Conservation (phyloP, 2,888 invertebrate species). For the Alentia gelatinosa region DNA sequence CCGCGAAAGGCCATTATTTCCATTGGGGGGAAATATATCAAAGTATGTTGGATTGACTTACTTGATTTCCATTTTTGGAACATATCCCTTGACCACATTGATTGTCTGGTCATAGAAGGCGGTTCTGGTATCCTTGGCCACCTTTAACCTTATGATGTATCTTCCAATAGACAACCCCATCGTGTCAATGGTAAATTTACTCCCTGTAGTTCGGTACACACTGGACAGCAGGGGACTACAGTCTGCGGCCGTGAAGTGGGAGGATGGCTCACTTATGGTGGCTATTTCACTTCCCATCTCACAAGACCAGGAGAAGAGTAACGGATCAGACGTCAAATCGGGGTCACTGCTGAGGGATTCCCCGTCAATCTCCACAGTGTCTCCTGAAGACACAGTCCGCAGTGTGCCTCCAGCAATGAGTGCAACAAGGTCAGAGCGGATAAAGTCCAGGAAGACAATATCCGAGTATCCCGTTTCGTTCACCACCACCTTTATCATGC, state of each 20-base stretch:
- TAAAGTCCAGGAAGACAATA: not conserved
- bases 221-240: not conserved
- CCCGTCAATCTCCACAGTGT: not conserved
- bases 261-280: not conserved
- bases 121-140: not conserved
- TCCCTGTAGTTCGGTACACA: not conserved
- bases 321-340: not conserved
- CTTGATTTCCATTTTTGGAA: not conserved
- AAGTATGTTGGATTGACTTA: not conserved
- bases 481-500: not conserved
- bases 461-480: not conserved
- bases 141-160: not conserved
- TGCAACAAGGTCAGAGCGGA: not conserved
- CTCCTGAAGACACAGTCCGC: not conserved
- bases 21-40: not conserved
- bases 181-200: not conserved
- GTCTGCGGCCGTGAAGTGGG: not conserved
- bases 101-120: not conserved
- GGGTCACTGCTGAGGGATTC: not conserved
- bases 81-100: not conserved
- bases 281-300: not conserved
- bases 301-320: not conserved
- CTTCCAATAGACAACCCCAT: not conserved
- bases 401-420: not conserved
- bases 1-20: too few relatives aligned